phyloP scores from a whole-genome alignment of 2,888 invertebrate genomes.

The Latrodectus hesperus region DNA sequence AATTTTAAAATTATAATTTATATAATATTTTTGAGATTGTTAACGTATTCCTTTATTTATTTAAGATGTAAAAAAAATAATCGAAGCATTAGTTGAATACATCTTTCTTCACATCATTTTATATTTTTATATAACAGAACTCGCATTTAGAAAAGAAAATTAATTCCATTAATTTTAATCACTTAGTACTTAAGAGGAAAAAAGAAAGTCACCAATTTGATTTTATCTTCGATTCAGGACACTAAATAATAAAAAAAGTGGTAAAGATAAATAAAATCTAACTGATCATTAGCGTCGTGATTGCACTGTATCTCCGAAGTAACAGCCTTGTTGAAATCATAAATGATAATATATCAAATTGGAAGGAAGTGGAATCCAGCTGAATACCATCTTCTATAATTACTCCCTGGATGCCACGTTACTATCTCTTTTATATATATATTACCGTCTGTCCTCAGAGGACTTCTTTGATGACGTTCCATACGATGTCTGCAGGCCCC shows the following conservation, averaged over 20 bases:
- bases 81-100: too few species aligned
- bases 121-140: too few species aligned
- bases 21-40: too few species aligned
- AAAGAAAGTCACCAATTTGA: too few species aligned
- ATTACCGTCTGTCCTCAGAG: neutral
- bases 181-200: too few species aligned
- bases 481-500: neutral
- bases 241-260: neutral
- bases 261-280: neutral
- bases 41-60: too few species aligned
- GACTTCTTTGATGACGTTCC: neutral
- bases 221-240: neutral
- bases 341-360: neutral
- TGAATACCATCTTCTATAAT: neutral
- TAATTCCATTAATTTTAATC: too few species aligned
- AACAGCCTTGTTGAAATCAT: slow-evolving; percentile 4
- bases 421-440: neutral
- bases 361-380: neutral
- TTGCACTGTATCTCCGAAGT: neutral
- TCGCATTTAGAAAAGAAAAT: too few species aligned
- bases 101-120: too few species aligned
- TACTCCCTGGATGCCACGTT: neutral
- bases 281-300: neutral
- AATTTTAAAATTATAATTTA: too few species aligned
- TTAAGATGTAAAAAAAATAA: too few species aligned